Base-by-base conservation (phyloP, 2,888 invertebrate genomes). In the Ligdia adustata region DNA sequence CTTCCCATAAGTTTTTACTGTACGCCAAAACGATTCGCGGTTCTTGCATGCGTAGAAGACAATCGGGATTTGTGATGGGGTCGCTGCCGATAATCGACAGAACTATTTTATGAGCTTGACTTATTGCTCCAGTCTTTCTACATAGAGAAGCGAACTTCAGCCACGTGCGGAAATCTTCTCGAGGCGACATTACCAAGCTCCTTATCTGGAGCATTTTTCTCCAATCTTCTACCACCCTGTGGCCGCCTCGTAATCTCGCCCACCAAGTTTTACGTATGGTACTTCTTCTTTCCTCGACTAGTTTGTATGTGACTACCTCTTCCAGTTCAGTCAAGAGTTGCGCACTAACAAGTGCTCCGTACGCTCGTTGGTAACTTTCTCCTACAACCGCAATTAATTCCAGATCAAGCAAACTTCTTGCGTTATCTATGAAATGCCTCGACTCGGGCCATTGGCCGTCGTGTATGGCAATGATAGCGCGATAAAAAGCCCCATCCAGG, bases 311-410 rank as follows among this genome's bases (percentile, higher is more conserved):
- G 35, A 99, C 97, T 0, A 98, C 97, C 90, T 99, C 99, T 78
- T 99, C 99, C 45, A 99, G 83, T 82, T 99, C 99, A 0, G 98
- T 96, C 52, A 99, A 84, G 91, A 99, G 96, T 79, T 99, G 99
- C 0, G 98, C 99, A 59, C 96, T 96, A 0, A 99, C 98, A 94
- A 99, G 96, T 2, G 97, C 95, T 6, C 96, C 96, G 70, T 98
- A 98, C 0, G 98, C 98, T 57, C 98, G 90, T 69, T 98, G 98
- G 72, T 99, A 98, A 45, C 97, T 97, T 77, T 99, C 98, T 0
- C 97, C 96, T 0, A 97, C 97, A 92, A 99, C 97, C 0, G 99
- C 97, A 0, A 99, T 98, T 44, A 99, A 81, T 73, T 99, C 99
- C 0, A 96, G 95, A 74, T 99, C 99, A 18, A 99, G 89, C 43